phyloP scores from a whole-genome alignment of 2,113 vertebrate genomes.

The Sapayoa aenigma region DNA sequence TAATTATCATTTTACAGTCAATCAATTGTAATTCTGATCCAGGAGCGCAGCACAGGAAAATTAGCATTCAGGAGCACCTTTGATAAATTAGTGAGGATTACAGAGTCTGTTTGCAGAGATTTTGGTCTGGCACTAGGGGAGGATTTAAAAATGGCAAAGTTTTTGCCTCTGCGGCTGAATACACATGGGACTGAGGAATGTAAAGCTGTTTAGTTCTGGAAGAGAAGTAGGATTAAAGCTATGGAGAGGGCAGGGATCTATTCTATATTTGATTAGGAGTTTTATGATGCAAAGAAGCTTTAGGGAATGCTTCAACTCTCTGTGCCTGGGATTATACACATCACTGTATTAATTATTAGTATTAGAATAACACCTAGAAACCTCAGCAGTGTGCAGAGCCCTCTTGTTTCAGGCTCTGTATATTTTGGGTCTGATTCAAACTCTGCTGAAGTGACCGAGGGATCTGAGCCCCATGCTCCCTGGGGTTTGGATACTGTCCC shows the following conservation, averaged over 20 bases:
- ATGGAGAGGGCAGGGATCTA: slow-evolving; percentile 42
- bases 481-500: not conserved
- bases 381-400: not conserved
- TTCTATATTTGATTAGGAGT: slow-evolving; percentile 53
- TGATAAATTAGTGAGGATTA: slow-evolving; percentile 52
- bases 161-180: slow-evolving; percentile 42
- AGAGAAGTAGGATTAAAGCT: slow-evolving; percentile 44
- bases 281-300: slow-evolving; percentile 62
- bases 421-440: not conserved
- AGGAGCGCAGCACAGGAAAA: not conserved
- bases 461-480: not conserved
- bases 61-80: slow-evolving; percentile 31
- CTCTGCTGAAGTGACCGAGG: not conserved
- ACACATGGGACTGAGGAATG: slow-evolving; percentile 15
- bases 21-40: slow-evolving; percentile 42
- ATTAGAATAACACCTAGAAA: slow-evolving; percentile 2
- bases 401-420: not conserved
- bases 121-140: slow-evolving; percentile 19
- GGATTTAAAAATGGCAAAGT: slow-evolving; percentile 53
- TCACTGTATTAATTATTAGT: slow-evolving; percentile 52
- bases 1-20: slow-evolving; percentile 63
- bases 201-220: slow-evolving; percentile 48
- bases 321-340: slow-evolving; percentile 11
- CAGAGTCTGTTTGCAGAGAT: slow-evolving; percentile 28
- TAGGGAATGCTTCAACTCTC: not conserved